Base-by-base conservation (phyloP, 2,113 vertebrate genomes). In the Columba livia region DNA sequence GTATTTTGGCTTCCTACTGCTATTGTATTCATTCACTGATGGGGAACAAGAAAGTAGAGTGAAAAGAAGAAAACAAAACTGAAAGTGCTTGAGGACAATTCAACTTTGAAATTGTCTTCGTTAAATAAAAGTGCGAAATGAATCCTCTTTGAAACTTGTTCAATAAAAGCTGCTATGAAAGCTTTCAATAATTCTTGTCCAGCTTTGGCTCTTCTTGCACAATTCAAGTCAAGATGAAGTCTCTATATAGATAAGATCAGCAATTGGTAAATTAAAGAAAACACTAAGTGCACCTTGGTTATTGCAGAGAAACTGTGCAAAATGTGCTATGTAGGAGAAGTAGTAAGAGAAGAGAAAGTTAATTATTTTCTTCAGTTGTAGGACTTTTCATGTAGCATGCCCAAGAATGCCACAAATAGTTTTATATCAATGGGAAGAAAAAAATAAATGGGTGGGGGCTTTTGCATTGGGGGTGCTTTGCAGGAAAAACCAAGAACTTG, bases 81-180 rank as follows among this genome's bases (percentile, higher is more conserved):
- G 20, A 79, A 79, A 93, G 75, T 83, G 25, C 83, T 89, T 75
- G 82, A 90, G 54, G 73, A 95, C 73, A 92, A 74, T 72, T 84
- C 81, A 92, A 36, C 44, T 88, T 89, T 62, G 53, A 79, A 89
- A 92, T 44, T 40, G 69, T 87, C 72, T 84, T 93, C 1, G 3
- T 85, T 82, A 91, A 87, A 73, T 42, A 84, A 85, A 95, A 88
- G 72, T 94, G 53, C 34, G 90, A 90, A 94, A 93, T 38, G 8
- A 90, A 24, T 13, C 72, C 40, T 61, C 69, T 87, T 85, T 73
- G 82, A 85, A 86, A 74, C 42, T 83, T 90, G 18, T 4, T 89
- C 67, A 38, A 36, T 80, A 80, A 86, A 66, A 75, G 56, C 40
- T 77, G 5, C 61, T 93, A 36, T 10, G 48, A 91, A 88, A 88